Evolutionary conservation across 2,797 vertebrate species (phyloP), one percentile per base, ranked within the genome.

Genomic region (Rhodeus uyekii): DNA sequence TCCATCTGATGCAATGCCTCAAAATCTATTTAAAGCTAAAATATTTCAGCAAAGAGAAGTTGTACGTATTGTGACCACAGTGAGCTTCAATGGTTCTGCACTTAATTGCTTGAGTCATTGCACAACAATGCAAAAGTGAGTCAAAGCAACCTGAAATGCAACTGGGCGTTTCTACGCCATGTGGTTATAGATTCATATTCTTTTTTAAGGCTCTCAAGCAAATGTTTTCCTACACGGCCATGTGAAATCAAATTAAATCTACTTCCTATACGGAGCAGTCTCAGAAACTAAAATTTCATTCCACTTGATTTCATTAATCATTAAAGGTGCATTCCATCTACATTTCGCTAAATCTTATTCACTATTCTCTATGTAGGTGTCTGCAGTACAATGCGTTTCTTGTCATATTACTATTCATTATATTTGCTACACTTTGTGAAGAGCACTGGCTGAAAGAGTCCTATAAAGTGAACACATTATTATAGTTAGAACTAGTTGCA

Each of bases 51-150:
- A 39, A 29, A 32, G 44, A 65, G 8, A 64, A 38, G 32, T 6
- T 32, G 29, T 48, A 36, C 3, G 64, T 24, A 46, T 18, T 36
- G 19, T 24, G 32, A 34, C 60, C 16, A 16, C 76, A 55, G 9
- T 8, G 36, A 18, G 46, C 0, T 0, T 22, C 3, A 50, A 48
- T 48, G 68, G 14, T 27, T 78, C 24, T 79, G n/a, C 64, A 53
- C 34, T 39, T 71, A 42, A 58, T 58, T 58, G 19, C 78, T 71
- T 42, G 78, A 80, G 48, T 69, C 50, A 71, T 32, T 58, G 48
- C 48, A 60, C 65, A 58, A n/a, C 50, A 58, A 69, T 22, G 78
- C 50, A 60, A 60, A 80, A 71, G 38, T 44, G 78, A 80, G 14
- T 44, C 18, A 34, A 24, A 5, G 8, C 9, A 36, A 73, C 39